A percentile compares a stretch with the other conserved stretches of the same genome.
Evolutionary conservation across 1,140 invertebrate genomes (phyloP).

Genomic region (Drosophila nigrodunni): DNA sequence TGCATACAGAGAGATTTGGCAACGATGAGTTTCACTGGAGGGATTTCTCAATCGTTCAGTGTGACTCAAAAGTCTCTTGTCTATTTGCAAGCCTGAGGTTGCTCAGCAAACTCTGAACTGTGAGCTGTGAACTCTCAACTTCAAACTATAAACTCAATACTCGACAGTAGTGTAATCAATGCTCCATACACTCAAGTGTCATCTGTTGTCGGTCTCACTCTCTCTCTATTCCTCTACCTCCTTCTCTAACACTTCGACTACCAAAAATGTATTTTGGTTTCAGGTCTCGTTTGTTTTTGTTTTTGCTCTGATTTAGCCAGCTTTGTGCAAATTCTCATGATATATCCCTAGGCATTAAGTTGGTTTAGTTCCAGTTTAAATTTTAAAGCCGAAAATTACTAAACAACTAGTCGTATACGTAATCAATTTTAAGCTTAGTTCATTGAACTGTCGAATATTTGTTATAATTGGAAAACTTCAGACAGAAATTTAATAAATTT

Average conservation of each 20-base stretch:
- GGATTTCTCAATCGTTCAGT: constrained; percentile 9
- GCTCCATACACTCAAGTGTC: constrained; percentile 27
- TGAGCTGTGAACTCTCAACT: constrained; percentile 45
- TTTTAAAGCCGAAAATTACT: constrained; percentile 2
- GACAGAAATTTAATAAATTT: too few relatives aligned
- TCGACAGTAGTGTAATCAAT: constrained; percentile 49
- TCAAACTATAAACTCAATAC: constrained; percentile 14
- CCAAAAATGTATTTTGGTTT: constrained; percentile 24
- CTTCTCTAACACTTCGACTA: constrained; percentile 15
- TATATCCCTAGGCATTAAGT: constrained; percentile 8
- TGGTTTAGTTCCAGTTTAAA: constrained; percentile 10
- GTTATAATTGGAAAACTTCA: neutral
- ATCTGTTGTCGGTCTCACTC: neutral
- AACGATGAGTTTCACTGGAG: constrained; percentile 32
- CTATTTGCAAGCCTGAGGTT: constrained; percentile 45
- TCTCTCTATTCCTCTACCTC: neutral
- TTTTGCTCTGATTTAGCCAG: constrained; percentile 7
- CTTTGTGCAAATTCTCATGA: constrained; percentile 28
- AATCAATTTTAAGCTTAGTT: constrained; percentile 6
- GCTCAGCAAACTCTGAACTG: constrained; percentile 66
- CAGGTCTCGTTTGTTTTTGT: constrained; percentile 20
- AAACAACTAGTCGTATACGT: constrained; percentile 15
- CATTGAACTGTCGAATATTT: neutral
- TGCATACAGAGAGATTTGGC: constrained; percentile 73
- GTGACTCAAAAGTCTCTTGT: constrained; percentile 14